Evolutionary conservation across 2,797 vertebrate species (phyloP), one percentile per base, ranked within the genome.

Genomic region (Taeniopygia guttata): DNA sequence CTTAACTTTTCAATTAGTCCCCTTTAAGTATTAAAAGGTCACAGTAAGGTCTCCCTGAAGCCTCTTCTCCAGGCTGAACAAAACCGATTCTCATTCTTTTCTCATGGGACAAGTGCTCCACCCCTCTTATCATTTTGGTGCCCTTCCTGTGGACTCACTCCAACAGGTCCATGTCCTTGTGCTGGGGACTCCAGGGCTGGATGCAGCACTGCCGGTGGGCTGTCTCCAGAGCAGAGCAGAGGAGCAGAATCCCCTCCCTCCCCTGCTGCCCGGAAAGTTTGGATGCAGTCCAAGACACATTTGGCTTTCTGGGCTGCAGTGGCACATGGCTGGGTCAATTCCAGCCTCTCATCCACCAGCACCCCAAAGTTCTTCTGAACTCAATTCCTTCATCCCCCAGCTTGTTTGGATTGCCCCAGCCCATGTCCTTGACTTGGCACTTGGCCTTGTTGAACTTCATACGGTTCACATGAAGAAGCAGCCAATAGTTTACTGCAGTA

Each of bases 241-340:
- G 34, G 12, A 20, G 7, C 12, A 76, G 34, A 62, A 62, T 76
- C 30, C 0, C 25, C 23, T 88, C 26, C 13, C 16, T 79, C 2
- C 0, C 16, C 77, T 73, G 54, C 64, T 89, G 73, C 7, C 17
- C 60, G 17, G 0, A 0, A 0, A 9, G 1, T 51, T 7, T 27
- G 26, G 19, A 19, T 84, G 52, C 34, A 72, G 40, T 22, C 56
- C 38, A 60, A 42, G 22, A 3, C 23, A 4, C 0, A 0, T 6
- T 22, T 78, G 46, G 15, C 10, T 3, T 36, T 74, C 32, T 40
- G 13, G 17, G 42, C 60, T 66, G 21, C 0, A 2, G 3, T 13
- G 2, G 0, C 16, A 11, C 19, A 0, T 9, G 38, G 38, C 11
- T 0, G 1, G 9, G 2, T 87, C 51, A 4, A 10, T 16, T 49